Percentiles rank a stretch among this genome's conserved stretches.
phyloP scores from a whole-genome alignment of 2,113 vertebrate species.

The Chroicocephalus ridibundus region DNA sequence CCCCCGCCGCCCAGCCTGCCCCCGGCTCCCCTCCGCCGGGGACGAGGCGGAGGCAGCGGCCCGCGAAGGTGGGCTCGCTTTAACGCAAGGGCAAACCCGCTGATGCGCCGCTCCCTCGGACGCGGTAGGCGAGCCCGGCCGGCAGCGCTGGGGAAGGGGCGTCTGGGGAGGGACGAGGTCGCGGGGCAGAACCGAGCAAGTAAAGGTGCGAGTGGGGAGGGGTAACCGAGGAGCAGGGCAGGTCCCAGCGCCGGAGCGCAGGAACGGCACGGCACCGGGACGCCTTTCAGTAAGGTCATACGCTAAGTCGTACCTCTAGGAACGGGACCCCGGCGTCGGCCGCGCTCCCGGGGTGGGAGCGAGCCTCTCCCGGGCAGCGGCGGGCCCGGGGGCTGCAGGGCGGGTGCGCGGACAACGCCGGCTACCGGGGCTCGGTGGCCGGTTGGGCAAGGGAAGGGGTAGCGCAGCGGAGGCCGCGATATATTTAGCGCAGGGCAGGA shows the following conservation, averaged over 20 bases:
- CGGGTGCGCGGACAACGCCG: neutral
- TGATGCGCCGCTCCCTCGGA: neutral
- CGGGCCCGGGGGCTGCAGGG: neutral
- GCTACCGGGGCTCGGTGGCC: neutral
- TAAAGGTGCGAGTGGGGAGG: neutral
- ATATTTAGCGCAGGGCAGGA: constrained; percentile 6
- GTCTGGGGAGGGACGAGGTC: neutral
- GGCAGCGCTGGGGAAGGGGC: too few species aligned
- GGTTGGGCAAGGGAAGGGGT: neutral
- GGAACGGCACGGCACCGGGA: neutral
- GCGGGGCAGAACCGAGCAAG: neutral
- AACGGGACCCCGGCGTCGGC: neutral
- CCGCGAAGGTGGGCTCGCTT: neutral
- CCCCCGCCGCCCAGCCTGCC: neutral
- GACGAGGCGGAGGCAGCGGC: neutral
- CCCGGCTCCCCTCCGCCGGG: neutral
- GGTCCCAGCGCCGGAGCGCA: neutral
- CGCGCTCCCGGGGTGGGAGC: neutral
- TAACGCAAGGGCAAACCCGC: neutral
- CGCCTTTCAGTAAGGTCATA: neutral
- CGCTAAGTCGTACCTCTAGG: neutral
- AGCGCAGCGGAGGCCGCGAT: neutral
- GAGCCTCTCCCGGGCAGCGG: neutral
- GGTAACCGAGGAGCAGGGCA: neutral
- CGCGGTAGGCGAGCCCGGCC: neutral